Percentiles rank a stretch among this genome's conserved stretches.
Evolutionary conservation across 1,140 invertebrate genomes (phyloP).

Genomic region (Colletes gigas): DNA sequence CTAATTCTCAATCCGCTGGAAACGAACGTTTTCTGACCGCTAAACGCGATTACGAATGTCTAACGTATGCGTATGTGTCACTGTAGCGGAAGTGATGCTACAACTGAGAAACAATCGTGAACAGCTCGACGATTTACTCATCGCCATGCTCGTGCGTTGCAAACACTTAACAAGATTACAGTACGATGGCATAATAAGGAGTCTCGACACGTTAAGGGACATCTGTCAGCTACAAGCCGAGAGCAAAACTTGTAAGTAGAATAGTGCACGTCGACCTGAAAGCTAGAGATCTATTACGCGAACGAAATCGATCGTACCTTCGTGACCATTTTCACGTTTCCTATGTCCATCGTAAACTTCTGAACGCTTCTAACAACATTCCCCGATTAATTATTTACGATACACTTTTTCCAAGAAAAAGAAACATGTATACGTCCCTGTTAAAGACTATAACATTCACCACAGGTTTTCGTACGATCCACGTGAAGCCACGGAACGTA

Average conservation of each 20-base stretch:
- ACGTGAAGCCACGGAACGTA: conserved; percentile 74
- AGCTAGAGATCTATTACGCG: too few relatives aligned
- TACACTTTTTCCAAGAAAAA: too few relatives aligned
- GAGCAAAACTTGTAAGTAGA: conserved; percentile 70
- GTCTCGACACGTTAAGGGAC: conserved; percentile 74
- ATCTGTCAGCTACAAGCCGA: conserved; percentile 77
- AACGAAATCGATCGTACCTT: too few relatives aligned
- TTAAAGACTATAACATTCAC: not conserved
- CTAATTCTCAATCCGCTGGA: too few relatives aligned
- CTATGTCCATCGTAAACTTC: too few relatives aligned
- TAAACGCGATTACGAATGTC: not conserved
- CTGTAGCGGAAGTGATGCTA: conserved; percentile 76
- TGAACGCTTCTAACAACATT: too few relatives aligned
- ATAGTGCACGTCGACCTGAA: not conserved
- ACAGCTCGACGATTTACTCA: conserved; percentile 77
- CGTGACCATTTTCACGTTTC: too few relatives aligned
- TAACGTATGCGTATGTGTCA: not conserved
- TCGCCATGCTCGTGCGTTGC: conserved; percentile 74
- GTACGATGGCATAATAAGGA: conserved; percentile 79
- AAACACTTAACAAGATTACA: conserved; percentile 76
- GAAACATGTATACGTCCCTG: not conserved
- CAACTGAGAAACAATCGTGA: conserved; percentile 79
- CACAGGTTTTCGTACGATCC: conserved; percentile 74
- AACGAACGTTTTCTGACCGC: too few relatives aligned
- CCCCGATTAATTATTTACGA: too few relatives aligned